Conservation (phyloP, 1,140 invertebrate genomes). For the Teleogryllus occipitalis region DNA sequence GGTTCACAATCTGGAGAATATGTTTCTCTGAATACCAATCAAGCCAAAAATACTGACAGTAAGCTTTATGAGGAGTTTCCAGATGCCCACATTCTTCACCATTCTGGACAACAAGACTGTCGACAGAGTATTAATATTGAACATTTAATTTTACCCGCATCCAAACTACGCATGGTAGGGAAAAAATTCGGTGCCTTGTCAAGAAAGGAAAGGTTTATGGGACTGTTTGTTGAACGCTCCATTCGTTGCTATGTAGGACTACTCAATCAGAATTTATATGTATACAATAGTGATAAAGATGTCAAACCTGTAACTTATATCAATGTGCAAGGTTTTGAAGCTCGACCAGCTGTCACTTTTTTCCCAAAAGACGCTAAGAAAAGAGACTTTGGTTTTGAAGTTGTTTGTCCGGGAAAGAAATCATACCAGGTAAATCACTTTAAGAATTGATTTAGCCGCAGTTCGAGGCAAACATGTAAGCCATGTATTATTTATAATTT, state of each 20-base stretch:
- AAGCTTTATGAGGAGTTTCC: not conserved
- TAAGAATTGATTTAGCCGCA: not conserved
- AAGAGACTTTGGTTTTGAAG: conserved; percentile 13
- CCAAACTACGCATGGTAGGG: not conserved
- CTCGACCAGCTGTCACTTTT: not conserved
- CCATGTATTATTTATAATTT: not conserved
- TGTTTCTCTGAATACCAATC: too few relatives aligned
- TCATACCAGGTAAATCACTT: conserved; percentile 16
- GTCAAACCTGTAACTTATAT: conserved; percentile 10
- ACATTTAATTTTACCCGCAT: not conserved
- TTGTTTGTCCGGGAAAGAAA: conserved; percentile 20
- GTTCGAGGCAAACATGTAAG: not conserved
- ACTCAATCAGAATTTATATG: not conserved
- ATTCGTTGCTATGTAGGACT: conserved; percentile 13
- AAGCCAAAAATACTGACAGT: not conserved
- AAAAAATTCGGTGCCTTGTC: conserved; percentile 16
- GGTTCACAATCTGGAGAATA: too few relatives aligned
- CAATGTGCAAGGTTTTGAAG: conserved; percentile 12
- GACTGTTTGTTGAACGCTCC: conserved; percentile 11
- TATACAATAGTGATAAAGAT: conserved; percentile 16
- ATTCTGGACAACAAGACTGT: not conserved
- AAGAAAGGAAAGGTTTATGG: conserved; percentile 13
- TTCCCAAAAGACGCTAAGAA: conserved; percentile 14
- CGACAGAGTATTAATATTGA: not conserved
- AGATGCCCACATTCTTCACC: not conserved